Evolutionary conservation across 2,888 invertebrate genomes (phyloP), one percentile per base, ranked within the genome.

Genomic region (Salticus scenicus): DNA sequence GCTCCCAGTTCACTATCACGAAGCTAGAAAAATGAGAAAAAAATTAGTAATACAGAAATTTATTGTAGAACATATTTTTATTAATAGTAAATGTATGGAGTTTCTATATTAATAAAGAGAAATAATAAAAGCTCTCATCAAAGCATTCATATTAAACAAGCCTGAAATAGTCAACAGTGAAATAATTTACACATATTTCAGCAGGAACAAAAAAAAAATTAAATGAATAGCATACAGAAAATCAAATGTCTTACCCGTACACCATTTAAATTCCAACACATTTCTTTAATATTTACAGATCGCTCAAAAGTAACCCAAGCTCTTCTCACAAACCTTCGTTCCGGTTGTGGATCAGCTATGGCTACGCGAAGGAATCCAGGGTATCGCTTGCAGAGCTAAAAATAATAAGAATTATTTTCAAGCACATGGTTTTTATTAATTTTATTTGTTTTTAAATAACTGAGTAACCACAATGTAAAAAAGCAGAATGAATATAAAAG

Each of bases 251-350:
- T 91, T 91, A 96, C 94, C 90, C 98, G 93, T 87, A 98, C 96
- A 89, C 97, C 98, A 91, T 98, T 99, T 63, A 99, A 93, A 91
- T 97, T 97, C 98, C 98, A 99, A 92, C 99, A 99, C 89, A 99
- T 99, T 91, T 99, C 99, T 91, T 99, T 99, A 89, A 99, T 99
- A 92, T 99, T 98, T 67, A 99, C 98, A 90, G 97, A 96, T 27
- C 98, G 93, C 88, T 96, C 95, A 92, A 98, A 99, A 0, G 99
- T 99, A 42, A 98, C 98, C 99, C 99, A 99, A 57, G 98, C 99
- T 71, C 99, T 94, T 17, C 99, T 94, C 92, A 97, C 96, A 96
- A 98, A 99, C 64, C 97, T 94, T 28, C 98, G 94, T 90, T 99
- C 99, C 0, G 98, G 96, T 90, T 98, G 94, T 0, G 99, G 99